A percentile compares a stretch with the other conserved stretches of the same genome.
Evolutionary conservation across 2,888 invertebrate genomes (phyloP).

Genomic region (Drosophila algonquin): DNA sequence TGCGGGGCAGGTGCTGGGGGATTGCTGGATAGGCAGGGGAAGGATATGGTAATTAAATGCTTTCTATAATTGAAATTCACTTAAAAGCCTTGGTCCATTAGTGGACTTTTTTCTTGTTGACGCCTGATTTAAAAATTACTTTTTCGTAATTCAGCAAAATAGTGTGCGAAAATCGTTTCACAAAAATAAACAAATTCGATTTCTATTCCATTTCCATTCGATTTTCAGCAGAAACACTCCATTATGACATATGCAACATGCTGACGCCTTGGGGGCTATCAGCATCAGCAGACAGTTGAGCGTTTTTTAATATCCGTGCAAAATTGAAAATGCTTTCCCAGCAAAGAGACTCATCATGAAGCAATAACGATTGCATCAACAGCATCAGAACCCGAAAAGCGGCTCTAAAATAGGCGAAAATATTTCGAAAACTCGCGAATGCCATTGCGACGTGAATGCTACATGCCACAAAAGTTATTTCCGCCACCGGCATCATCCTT

Average conservation of each 20-base stretch:
- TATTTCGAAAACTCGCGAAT: neutral
- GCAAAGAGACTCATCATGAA: neutral
- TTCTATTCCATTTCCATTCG: too few species aligned
- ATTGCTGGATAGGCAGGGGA: neutral
- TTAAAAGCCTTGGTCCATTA: conserved; percentile 27
- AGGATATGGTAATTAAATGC: conserved; percentile 64
- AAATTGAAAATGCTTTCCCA: conserved; percentile 14
- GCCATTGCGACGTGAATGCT: neutral
- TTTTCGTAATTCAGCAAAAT: neutral
- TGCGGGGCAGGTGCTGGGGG: neutral
- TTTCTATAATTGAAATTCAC: conserved; percentile 68
- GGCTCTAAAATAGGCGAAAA: conserved; percentile 15
- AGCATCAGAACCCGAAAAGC: neutral
- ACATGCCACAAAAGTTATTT: neutral
- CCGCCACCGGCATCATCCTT: too few species aligned
- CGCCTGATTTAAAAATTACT: conserved; percentile 4
- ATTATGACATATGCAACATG: neutral
- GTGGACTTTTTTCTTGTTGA: neutral
- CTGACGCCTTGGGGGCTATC: neutral
- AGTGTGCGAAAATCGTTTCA: too few species aligned
- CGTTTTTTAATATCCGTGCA: conserved; percentile 30
- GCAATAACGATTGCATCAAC: neutral
- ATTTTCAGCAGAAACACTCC: too few species aligned
- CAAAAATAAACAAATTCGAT: too few species aligned
- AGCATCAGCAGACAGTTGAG: neutral